Conservation (phyloP, 2,113 vertebrate species). For the Pseudorhombus dupliciocellatus region DNA sequence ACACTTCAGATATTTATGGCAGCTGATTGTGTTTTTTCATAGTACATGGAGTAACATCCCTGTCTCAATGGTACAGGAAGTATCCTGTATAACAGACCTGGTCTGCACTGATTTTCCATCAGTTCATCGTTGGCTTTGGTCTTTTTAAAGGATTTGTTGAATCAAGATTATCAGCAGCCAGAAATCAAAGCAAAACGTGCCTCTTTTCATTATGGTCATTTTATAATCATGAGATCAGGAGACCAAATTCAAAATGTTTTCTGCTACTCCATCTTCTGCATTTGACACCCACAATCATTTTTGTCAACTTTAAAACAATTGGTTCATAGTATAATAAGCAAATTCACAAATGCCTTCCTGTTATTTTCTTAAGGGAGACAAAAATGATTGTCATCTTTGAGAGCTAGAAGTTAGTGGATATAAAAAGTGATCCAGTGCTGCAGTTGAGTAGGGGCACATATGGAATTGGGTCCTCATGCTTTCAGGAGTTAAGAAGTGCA, state of each 20-base stretch:
- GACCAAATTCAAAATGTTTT: background rate
- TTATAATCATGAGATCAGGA: background rate
- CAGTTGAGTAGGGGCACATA: background rate
- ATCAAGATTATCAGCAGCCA: background rate
- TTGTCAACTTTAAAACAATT: background rate
- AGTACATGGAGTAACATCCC: too few relatives aligned
- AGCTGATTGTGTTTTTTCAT: background rate
- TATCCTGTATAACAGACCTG: background rate
- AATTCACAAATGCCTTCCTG: background rate
- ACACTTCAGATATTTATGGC: background rate
- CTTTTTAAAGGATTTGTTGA: constrained; percentile 1
- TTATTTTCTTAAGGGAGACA: too few relatives aligned
- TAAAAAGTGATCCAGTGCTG: background rate
- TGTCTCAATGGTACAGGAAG: too few relatives aligned
- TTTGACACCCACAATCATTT: background rate
- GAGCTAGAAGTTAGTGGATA: background rate
- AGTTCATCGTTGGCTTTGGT: background rate
- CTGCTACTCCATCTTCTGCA: background rate
- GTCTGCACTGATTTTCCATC: background rate
- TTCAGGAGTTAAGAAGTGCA: constrained; percentile 40
- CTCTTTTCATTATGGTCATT: background rate
- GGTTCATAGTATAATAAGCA: constrained; percentile 1
- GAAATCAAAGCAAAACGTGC: background rate
- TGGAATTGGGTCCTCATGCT: constrained; percentile 28
- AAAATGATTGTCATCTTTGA: background rate